Evolutionary conservation across 2,888 invertebrate genomes (phyloP).

Genomic region (Orthonychiurus folsomi): DNA sequence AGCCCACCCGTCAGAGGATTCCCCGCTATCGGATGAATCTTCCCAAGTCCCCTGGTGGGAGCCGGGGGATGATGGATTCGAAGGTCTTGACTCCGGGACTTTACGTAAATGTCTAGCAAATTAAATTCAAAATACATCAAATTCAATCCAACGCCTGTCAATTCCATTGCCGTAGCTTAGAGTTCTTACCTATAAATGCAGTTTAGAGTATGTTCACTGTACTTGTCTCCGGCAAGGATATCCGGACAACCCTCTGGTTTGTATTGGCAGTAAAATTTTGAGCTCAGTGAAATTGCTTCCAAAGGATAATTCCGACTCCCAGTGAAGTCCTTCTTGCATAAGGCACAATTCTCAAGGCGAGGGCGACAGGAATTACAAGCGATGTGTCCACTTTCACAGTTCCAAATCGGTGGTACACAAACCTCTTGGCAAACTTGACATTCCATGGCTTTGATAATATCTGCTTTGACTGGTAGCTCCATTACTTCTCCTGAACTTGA

Average conservation of each 20-base stretch:
- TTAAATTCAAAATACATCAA: no score
- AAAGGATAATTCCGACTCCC: constrained; percentile 8
- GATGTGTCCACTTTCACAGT: constrained; percentile 20
- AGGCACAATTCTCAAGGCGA: constrained; percentile 11
- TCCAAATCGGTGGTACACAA: constrained; percentile 20
- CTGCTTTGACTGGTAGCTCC: not conserved
- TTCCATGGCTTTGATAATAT: constrained; percentile 13
- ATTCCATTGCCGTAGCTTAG: no score
- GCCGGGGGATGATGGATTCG: no score
- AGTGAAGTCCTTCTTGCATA: constrained; percentile 7
- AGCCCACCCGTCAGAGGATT: no score
- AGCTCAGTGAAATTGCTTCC: not conserved
- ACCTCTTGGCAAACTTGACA: constrained; percentile 22
- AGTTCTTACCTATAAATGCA: not conserved
- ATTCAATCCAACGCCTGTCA: no score
- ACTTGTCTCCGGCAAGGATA: not conserved
- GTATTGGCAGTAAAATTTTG: not conserved
- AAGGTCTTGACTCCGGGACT: no score
- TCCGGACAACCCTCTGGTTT: not conserved
- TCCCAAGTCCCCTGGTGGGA: no score
- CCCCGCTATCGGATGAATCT: no score
- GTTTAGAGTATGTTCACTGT: not conserved
- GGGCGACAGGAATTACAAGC: constrained; percentile 18
- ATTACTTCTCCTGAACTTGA: not conserved
- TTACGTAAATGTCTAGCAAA: no score